These are phyloP conservation scores for Cassiopea xamachana DNA, from an alignment of 30 jellyfish, hydroid and myxozoan species.

Conservation along the genomic window DNA sequence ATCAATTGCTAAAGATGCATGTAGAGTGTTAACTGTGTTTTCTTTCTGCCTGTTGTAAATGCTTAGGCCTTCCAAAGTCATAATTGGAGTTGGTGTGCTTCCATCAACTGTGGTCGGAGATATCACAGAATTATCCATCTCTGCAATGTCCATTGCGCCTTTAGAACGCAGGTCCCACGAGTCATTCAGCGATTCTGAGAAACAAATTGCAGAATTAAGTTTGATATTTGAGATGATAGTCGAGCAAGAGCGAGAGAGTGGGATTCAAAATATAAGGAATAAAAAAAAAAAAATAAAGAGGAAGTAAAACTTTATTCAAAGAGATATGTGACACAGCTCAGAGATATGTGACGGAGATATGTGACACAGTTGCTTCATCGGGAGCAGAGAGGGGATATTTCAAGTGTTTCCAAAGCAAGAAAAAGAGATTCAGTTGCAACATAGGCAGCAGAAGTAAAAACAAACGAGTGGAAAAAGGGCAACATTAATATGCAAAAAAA, in stretches of 20 bases:
- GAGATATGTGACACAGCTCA: background rate
- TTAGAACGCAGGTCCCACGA: conserved; percentile 57
- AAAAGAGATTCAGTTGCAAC: too few relatives aligned
- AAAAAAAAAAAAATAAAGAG: background rate
- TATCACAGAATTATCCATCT: conserved; percentile 47
- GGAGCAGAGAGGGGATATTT: background rate
- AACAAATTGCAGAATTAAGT: background rate
- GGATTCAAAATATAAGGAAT: background rate
- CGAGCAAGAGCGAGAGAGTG: background rate
- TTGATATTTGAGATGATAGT: too few relatives aligned
- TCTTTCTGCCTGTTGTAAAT: conserved; percentile 42
- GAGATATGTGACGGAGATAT: too few relatives aligned
- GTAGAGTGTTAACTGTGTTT: conserved; percentile 6
- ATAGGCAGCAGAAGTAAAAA: too few relatives aligned
- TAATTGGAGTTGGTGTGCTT: conserved; percentile 58
- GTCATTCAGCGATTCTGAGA: conserved; percentile 62
- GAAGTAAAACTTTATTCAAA: background rate
- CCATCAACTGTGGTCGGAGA: conserved; percentile 25
- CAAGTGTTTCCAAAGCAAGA: too few relatives aligned
- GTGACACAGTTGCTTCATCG: background rate
- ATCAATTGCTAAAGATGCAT: conserved; percentile 30
- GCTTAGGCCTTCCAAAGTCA: conserved; percentile 59
- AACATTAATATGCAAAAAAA: too few relatives aligned
- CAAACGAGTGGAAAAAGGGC: too few relatives aligned
- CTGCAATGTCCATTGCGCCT: conserved; percentile 38